Base-by-base conservation (phyloP, 2,797 vertebrate species). In the Erethizon dorsatum region DNA sequence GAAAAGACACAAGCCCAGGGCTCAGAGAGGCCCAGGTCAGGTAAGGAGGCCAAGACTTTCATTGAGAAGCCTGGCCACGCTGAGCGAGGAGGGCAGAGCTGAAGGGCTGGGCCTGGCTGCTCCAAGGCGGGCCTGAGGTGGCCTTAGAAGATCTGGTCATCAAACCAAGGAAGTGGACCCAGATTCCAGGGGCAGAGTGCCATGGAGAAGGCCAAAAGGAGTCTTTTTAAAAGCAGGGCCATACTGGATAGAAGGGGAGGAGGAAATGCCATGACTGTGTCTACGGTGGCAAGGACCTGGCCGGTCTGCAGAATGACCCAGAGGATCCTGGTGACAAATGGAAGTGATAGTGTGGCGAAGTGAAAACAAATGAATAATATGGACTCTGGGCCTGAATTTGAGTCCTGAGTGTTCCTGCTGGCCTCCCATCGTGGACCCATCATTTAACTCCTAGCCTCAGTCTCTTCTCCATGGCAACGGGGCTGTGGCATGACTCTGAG, bases 401-500 rank as follows among this genome's bases (percentile, higher is more conserved):
- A 24, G 63, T 90, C 28, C 63, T 33, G 2, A 41, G 15, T 12
- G 10, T 56, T 0, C 0, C 22, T 75, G 47, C 17, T 31, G 41
- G 56, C 79, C 47, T 22, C 63, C 2, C 2, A 7, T 5, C 6
- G 1, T 22, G 8, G 45, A 28, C 10, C 3, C 28, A 31, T 17
- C 24, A 14, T 22, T 82, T 10, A 12, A 1, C 12, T 15, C 56
- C 56, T 13, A 2, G 45, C 33, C 73, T 41, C 15, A 3, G 17
- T 28, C n/a, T 45, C 75, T 4, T 8, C 2, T 77, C n/a, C 56
- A 71, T 67, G 52, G 47, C 13, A 5, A 8, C 14, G 65, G 37
- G 20, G 11, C 2, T 4, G 17, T 5, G n/a, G 5, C 2, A 11
- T 5, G 15, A 6, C 33, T 3, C 1, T 5, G 6, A 63, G 33